Base-by-base conservation (phyloP, 2,888 invertebrate species). In the Cheiracanthium punctorium region DNA sequence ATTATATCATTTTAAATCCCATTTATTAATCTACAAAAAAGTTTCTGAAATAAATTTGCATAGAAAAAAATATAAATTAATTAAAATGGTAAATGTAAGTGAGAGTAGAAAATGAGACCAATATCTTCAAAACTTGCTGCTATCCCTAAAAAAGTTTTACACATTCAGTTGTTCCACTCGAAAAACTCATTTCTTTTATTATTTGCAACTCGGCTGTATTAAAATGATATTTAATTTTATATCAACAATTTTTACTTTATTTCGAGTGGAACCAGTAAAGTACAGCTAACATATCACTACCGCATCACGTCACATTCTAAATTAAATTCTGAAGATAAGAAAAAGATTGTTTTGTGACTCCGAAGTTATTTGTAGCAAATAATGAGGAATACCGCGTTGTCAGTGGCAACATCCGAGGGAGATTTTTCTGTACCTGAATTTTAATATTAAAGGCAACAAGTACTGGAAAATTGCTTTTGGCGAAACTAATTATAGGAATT, bases 401-500 rank as follows among this genome's bases (percentile, higher is more conserved):
- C 69, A 69, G 69, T 69, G 69, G 69, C n/a, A 69, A 33, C 33
- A 33, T 24, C 69, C 24, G 17, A 69, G 69, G 29, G 30, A 30
- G 67, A 33, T 69, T 69, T 69, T 37, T 10, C 33, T 33, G 7
- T 14, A 5, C 33, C 69, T 8, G 17, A 20, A 70, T 69, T 58
- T 75, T 81, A 37, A 75, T 71, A 65, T 58, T 41, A 48, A 43
- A 37, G 75, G 58, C 71, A 65, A 76, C 69, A 29, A 69, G 73
- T 48, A 43, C 30, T 8, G 33, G 33, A 70, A 67, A 70, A 41
- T 74, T 74, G 75, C 58, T 67, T 82, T 58, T 41, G 20, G 65
- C 70, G 28, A 65, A 82, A 76, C 64, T 76, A 82, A 82, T 82
- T 76, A 76, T 69, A 24, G 43, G 43, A 32, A 76, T 76, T 82